phyloP scores from a whole-genome alignment of 2,888 invertebrate species.

The Augochlorella aurata region DNA sequence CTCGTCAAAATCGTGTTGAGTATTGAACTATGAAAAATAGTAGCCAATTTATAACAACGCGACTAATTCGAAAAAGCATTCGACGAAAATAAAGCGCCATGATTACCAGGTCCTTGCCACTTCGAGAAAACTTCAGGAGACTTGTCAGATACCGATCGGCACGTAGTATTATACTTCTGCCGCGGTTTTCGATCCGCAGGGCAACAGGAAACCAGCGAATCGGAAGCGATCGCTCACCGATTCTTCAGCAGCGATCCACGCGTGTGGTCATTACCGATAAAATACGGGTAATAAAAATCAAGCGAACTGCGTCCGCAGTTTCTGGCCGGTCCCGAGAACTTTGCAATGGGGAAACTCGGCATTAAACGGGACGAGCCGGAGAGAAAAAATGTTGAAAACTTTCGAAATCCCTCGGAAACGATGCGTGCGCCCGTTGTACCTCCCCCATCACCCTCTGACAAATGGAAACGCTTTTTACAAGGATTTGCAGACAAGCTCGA shows the following conservation, averaged over 20 bases:
- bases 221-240: slow-evolving; percentile 49
- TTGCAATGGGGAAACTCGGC: slow-evolving; percentile 54
- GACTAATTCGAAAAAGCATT: too few species aligned
- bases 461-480: slow-evolving; percentile 18
- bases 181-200: background rate
- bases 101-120: too few species aligned
- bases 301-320: slow-evolving; percentile 40
- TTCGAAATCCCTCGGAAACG: slow-evolving; percentile 37
- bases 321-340: slow-evolving; percentile 45
- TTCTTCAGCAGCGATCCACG: slow-evolving; percentile 50
- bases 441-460: background rate
- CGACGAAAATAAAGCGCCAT: too few species aligned
- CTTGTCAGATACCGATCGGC: too few species aligned
- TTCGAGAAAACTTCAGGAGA: too few species aligned
- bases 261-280: slow-evolving; percentile 53
- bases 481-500: background rate
- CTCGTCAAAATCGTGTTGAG: too few species aligned
- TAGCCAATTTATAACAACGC: too few species aligned
- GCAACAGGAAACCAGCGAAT: background rate
- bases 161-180: background rate
- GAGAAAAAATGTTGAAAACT: slow-evolving; percentile 30
- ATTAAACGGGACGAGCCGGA: slow-evolving; percentile 40
- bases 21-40: too few species aligned
- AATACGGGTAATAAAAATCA: slow-evolving; percentile 63
- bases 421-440: slow-evolving; percentile 23